Percentiles rank a stretch among this genome's conserved stretches.
phyloP scores from a whole-genome alignment of 2,888 invertebrate species.

The Drosophila mercatorum region DNA sequence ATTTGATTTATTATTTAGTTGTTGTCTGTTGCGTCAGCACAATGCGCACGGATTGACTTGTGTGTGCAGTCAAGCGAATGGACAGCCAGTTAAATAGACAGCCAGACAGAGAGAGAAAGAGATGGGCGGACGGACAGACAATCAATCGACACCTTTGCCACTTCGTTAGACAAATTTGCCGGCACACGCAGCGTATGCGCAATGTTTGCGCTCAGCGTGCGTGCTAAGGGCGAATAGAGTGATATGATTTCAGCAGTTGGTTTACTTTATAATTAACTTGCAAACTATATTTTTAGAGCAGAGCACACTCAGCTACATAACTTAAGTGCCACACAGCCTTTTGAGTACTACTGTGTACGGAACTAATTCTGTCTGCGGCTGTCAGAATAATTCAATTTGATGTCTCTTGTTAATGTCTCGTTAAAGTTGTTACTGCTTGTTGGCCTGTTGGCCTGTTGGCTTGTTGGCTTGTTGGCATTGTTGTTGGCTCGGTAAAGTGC shows the following conservation, averaged over 20 bases:
- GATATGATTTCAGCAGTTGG: slow-evolving; percentile 11
- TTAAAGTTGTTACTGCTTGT: slow-evolving; percentile 8
- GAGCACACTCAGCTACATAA: not conserved
- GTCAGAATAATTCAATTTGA: slow-evolving; percentile 73
- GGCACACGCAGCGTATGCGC: slow-evolving; percentile 62
- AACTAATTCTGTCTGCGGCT: slow-evolving; percentile 62
- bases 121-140: not conserved
- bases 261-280: slow-evolving; percentile 26
- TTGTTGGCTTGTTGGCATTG: not conserved
- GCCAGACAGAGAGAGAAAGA: not conserved
- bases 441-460: not conserved
- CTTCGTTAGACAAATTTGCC: slow-evolving; percentile 42
- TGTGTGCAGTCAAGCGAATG: slow-evolving; percentile 24
- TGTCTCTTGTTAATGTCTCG: slow-evolving; percentile 58
- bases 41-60: slow-evolving; percentile 31
- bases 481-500: slow-evolving; percentile 41
- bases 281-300: slow-evolving; percentile 1
- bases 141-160: slow-evolving; percentile 58
- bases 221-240: slow-evolving; percentile 10
- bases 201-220: slow-evolving; percentile 33
- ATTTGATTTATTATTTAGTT: slow-evolving; percentile 66
- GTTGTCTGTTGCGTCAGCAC: slow-evolving; percentile 52
- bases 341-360: slow-evolving; percentile 14
- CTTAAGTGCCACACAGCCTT: slow-evolving; percentile 16
- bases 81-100: slow-evolving; percentile 15